phyloP scores from a whole-genome alignment of 2,888 invertebrate genomes.

The Conchocele bisecta region DNA sequence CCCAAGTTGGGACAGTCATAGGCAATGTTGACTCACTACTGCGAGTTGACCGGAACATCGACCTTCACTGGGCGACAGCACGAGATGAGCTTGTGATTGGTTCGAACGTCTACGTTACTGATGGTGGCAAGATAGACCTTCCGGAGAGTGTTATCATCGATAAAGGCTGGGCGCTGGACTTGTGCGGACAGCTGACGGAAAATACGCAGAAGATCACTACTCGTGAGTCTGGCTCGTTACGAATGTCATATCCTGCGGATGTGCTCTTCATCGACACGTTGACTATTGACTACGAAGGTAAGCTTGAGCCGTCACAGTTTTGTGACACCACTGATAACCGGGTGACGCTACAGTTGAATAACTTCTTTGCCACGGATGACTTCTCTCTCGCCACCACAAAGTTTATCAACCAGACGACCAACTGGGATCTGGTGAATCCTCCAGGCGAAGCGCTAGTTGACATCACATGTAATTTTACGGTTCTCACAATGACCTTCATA shows the following conservation, averaged over 20 bases:
- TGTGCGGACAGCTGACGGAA: conserved; percentile 62
- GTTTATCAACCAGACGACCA: conserved; percentile 22
- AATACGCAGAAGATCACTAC: conserved; percentile 51
- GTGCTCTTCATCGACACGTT: conserved; percentile 42
- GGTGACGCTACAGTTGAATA: conserved; percentile 25
- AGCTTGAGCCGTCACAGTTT: conserved; percentile 42
- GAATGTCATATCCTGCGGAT: conserved; percentile 54
- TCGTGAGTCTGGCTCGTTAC: conserved; percentile 50
- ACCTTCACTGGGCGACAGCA: conserved; percentile 46
- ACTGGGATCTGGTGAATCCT: conserved; percentile 17
- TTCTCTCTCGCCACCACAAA: conserved; percentile 39
- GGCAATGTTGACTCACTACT: conserved; percentile 48
- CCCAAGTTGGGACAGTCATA: conserved; percentile 50
- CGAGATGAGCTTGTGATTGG: conserved; percentile 32
- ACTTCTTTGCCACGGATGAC: conserved; percentile 44
- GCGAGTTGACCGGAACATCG: conserved; percentile 47
- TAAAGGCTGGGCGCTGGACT: conserved; percentile 51
- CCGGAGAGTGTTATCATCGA: conserved; percentile 58
- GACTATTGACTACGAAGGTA: conserved; percentile 55
- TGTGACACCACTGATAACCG: conserved; percentile 42
- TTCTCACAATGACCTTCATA: conserved; percentile 42
- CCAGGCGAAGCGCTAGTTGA: conserved; percentile 11
- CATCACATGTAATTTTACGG: conserved; percentile 31
- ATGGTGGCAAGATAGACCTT: conserved; percentile 57
- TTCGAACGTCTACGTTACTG: conserved; percentile 51